A percentile compares a stretch with the other conserved stretches of the same genome.
Conservation (phyloP, 2,113 vertebrate species). For the Bubo scandiacus region DNA sequence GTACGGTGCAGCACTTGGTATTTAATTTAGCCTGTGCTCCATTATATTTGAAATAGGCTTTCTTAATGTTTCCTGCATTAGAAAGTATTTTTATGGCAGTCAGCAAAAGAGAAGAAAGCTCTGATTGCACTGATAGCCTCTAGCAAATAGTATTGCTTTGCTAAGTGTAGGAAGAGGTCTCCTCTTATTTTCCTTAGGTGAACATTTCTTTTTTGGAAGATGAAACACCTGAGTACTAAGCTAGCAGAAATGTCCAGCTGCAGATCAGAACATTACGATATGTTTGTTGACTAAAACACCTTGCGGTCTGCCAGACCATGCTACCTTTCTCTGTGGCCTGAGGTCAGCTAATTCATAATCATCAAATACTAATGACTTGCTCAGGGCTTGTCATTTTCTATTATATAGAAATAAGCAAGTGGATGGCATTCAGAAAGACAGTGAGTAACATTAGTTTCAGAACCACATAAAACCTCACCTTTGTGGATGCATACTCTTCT, state of each 20-base stretch:
- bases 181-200: background rate
- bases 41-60: background rate
- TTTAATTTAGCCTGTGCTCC: background rate
- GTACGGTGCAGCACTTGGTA: background rate
- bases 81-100: background rate
- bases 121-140: background rate
- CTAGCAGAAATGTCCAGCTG: constrained; percentile 24
- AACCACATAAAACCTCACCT: background rate
- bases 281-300: background rate
- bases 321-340: background rate
- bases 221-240: constrained; percentile 16
- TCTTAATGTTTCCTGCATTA: constrained; percentile 21
- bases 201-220: constrained; percentile 15
- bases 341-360: background rate
- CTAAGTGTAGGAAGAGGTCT: background rate
- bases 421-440: background rate
- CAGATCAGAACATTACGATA: background rate
- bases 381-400: background rate
- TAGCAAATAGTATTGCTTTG: background rate
- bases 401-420: background rate
- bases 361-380: background rate
- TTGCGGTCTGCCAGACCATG: background rate
- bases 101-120: background rate
- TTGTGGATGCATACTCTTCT: background rate
- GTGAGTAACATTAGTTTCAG: background rate